phyloP scores from a whole-genome alignment of 2,888 invertebrate genomes.

The Drosophila mimetica region DNA sequence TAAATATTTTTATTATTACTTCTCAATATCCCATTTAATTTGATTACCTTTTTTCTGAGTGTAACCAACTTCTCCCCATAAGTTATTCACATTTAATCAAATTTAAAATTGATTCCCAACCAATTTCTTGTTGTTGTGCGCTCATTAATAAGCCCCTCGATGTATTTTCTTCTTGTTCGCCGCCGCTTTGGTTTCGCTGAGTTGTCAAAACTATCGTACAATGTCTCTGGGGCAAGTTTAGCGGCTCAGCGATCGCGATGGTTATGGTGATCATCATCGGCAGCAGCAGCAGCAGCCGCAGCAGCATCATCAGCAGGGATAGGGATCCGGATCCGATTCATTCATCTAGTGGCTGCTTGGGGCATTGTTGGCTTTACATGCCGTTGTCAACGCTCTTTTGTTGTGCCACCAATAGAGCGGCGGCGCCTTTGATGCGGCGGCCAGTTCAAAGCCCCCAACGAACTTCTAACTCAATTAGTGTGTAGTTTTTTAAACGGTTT shows the following conservation, averaged over 20 bases:
- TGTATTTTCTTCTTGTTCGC: slow-evolving; percentile 23
- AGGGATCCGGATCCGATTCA: slow-evolving; percentile 25
- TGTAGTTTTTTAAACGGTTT: slow-evolving; percentile 79
- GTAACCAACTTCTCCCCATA: not conserved
- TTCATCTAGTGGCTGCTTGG: slow-evolving; percentile 52
- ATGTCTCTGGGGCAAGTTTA: slow-evolving; percentile 78
- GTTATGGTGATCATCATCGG: slow-evolving; percentile 49
- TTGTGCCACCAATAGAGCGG: slow-evolving; percentile 75
- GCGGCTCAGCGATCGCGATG: slow-evolving; percentile 55
- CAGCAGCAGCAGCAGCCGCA: not conserved
- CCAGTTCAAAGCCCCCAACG: slow-evolving; percentile 67
- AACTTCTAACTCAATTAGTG: slow-evolving; percentile 80
- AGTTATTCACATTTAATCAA: slow-evolving; percentile 34
- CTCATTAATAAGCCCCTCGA: slow-evolving; percentile 62
- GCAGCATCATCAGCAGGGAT: not conserved
- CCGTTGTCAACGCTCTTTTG: slow-evolving; percentile 81
- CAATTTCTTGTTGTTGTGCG: slow-evolving; percentile 28
- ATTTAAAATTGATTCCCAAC: slow-evolving; percentile 36
- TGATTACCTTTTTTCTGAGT: not conserved
- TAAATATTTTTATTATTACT: not conserved
- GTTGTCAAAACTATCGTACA: slow-evolving; percentile 66
- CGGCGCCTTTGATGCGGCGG: slow-evolving; percentile 73
- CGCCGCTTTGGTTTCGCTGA: slow-evolving; percentile 52
- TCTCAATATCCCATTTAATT: not conserved
- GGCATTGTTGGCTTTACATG: slow-evolving; percentile 77